Base-by-base conservation (phyloP, 2,797 vertebrate species). In the Lutjanus campechanus region DNA sequence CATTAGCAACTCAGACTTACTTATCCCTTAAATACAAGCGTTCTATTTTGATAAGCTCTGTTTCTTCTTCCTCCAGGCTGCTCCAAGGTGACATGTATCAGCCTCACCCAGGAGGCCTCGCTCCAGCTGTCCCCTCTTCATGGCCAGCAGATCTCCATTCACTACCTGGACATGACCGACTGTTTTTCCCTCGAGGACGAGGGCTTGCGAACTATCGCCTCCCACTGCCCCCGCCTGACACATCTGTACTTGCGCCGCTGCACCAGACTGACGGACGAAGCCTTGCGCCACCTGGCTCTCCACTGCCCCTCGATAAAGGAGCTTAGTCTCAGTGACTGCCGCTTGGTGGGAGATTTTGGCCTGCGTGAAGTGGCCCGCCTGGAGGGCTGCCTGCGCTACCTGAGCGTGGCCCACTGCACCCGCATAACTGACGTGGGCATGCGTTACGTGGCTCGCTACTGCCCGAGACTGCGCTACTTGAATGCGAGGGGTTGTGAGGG, bases 11-110 rank as follows among this genome's bases (percentile, higher is more conserved):
- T n/a, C 1, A 10, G 54, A 36, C 44, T 22, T 36, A 49, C 5
- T 8, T 15, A 7, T 20, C 19, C 47, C 40, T 19, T 13, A 20
- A 66, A 20, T 8, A 17, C 46, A 49, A 54, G 41, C 20, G n/a
- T 12, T 17, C 9, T 9, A 0, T 29, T 13, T 13, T 29, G 36
- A 62, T 15, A 11, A 29, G 36, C 40, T 62, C n/a, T 69, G 22
- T 43, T 9, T 61, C 63, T 2, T 76, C 47, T 63, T 13, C 71
- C 49, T 65, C 12, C 79, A 99, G 98, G 98, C 73, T 99, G 98
- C 92, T 98, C 98, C 93, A 99, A 99, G 92, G 98, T 99, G 71
- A 99, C 98, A 0, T 99, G 98, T 86, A 99, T 99, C 96, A 98
- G 98, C 81, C 81, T 99, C 82, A 98, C 97, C 15, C 96, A 96